A percentile compares a stretch with the other conserved stretches of the same genome.
phyloP scores from a whole-genome alignment of 2,113 vertebrate genomes.

The Dromiciops gliroides region DNA sequence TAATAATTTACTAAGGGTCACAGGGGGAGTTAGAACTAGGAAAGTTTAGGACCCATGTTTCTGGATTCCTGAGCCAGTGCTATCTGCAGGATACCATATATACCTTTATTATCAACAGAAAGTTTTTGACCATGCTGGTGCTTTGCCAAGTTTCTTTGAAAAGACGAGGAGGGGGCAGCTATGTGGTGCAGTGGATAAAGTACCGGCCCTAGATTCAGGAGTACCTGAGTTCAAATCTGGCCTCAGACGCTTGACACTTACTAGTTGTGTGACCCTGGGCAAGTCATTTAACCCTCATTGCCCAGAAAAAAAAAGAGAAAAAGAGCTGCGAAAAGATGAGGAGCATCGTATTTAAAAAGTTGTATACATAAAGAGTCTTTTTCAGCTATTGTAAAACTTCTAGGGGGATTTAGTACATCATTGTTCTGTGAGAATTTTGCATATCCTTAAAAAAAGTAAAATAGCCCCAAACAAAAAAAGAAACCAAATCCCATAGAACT shows the following conservation, averaged over 20 bases:
- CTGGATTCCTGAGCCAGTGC: background rate
- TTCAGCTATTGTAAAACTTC: no score
- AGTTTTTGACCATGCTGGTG: background rate
- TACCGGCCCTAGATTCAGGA: no score
- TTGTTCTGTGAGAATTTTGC: background rate
- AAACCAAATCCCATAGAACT: background rate
- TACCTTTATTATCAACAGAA: background rate
- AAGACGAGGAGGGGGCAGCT: background rate
- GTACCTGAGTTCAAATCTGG: no score
- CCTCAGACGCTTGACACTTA: no score
- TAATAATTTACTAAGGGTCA: background rate
- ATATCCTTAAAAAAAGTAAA: background rate
- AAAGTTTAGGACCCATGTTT: background rate
- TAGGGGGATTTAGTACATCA: background rate
- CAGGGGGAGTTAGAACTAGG: background rate
- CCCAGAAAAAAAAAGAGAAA: no score
- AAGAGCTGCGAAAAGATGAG: no score
- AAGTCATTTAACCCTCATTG: no score
- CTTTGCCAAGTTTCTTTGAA: background rate
- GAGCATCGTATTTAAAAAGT: background rate
- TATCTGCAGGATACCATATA: background rate
- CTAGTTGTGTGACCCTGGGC: no score
- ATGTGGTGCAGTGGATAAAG: no score
- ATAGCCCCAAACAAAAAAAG: background rate
- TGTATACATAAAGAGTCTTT: no score